phyloP scores from a whole-genome alignment of 1,140 invertebrate species.

The Semibalanus balanoides region DNA sequence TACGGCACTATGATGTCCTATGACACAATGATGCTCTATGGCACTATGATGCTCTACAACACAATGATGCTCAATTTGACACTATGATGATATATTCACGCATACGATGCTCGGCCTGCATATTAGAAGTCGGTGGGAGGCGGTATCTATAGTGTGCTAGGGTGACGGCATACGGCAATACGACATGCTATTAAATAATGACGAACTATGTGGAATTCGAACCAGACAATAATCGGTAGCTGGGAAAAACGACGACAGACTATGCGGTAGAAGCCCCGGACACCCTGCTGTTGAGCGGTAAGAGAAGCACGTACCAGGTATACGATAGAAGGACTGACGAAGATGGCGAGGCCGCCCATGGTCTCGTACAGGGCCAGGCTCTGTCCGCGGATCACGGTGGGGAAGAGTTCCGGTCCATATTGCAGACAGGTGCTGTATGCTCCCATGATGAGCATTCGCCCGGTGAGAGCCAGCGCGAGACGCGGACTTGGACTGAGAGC shows the following conservation, averaged over 20 bases:
- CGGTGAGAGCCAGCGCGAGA: constrained; percentile 47
- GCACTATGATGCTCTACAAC: too few relatives aligned
- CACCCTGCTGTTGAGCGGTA: too few relatives aligned
- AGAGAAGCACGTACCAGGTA: constrained; percentile 20
- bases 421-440: constrained; percentile 79
- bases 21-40: too few relatives aligned
- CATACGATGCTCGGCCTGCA: too few relatives aligned
- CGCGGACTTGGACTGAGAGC: constrained; percentile 6
- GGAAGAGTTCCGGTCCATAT: constrained; percentile 69
- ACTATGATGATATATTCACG: too few relatives aligned
- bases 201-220: too few relatives aligned
- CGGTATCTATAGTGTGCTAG: too few relatives aligned
- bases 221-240: not conserved
- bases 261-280: not conserved
- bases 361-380: constrained; percentile 19
- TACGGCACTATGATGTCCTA: too few relatives aligned
- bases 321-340: constrained; percentile 19
- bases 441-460: constrained; percentile 67
- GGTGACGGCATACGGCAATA: too few relatives aligned
- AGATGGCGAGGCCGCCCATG: constrained; percentile 19
- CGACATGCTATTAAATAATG: too few relatives aligned
- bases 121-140: too few relatives aligned
- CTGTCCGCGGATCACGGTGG: constrained; percentile 51
- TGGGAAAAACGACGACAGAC: not conserved
- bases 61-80: too few relatives aligned